phyloP scores from a whole-genome alignment of 2,888 invertebrate species.

The Synergus itoensis region DNA sequence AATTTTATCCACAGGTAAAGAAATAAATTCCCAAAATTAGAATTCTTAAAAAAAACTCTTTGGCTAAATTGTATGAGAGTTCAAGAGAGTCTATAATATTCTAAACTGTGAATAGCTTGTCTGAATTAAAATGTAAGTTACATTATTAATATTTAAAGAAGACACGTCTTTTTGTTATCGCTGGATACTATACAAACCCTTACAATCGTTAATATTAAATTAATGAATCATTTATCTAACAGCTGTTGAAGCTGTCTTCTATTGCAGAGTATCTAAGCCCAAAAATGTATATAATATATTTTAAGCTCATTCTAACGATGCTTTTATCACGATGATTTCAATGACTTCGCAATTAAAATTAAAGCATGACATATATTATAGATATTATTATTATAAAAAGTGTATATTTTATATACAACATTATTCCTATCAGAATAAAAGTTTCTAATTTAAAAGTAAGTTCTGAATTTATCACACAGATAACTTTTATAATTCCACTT shows the following conservation, averaged over 20 bases:
- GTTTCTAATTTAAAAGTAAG: conserved; percentile 60
- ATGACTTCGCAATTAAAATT: not conserved
- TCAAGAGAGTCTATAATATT: not conserved
- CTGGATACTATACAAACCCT: not conserved
- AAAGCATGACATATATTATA: not conserved
- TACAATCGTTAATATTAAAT: conserved; percentile 28
- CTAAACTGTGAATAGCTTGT: not conserved
- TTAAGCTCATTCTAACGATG: conserved; percentile 15
- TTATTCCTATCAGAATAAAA: conserved; percentile 6
- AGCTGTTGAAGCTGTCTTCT: conserved; percentile 7
- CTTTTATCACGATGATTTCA: not conserved
- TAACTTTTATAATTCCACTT: not conserved
- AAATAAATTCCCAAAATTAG: not conserved
- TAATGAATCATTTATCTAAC: conserved; percentile 4
- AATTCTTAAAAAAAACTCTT: not conserved
- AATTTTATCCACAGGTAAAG: not conserved
- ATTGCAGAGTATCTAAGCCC: conserved; percentile 15
- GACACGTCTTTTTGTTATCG: not conserved
- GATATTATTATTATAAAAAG: conserved; percentile 22
- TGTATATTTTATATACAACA: conserved; percentile 28
- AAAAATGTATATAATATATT: conserved; percentile 12
- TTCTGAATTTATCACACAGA: conserved; percentile 55
- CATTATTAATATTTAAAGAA: not conserved
- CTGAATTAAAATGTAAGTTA: not conserved
- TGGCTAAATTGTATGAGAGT: not conserved